These are phyloP conservation scores for Lontra canadensis DNA, from an alignment of 2,113 vertebrate genomes.

Conservation along the genomic window DNA sequence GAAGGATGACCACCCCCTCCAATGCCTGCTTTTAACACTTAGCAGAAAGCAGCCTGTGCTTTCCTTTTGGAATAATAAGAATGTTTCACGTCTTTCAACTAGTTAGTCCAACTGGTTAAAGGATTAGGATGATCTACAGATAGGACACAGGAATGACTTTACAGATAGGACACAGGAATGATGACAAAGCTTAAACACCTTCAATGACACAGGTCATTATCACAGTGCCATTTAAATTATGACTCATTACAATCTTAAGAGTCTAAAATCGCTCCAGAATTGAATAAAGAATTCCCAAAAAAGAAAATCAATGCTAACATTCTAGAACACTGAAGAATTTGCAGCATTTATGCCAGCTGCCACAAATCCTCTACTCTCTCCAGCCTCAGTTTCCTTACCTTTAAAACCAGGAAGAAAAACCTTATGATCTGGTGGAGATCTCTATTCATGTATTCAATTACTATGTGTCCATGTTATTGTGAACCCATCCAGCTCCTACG, in stretches of 20 bases:
- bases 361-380: background rate
- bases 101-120: background rate
- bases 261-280: background rate
- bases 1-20: slow-evolving; percentile 10
- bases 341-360: background rate
- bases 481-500: background rate
- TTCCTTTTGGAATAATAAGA: background rate
- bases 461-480: background rate
- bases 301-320: background rate
- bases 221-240: background rate
- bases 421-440: background rate
- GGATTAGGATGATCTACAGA: background rate
- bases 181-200: background rate
- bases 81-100: background rate
- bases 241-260: background rate
- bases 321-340: background rate
- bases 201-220: background rate
- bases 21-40: slow-evolving; percentile 21
- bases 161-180: background rate
- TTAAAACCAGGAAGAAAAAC: background rate
- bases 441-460: background rate
- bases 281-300: background rate
- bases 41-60: background rate
- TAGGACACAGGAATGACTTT: background rate
- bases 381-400: background rate